phyloP scores from a whole-genome alignment of 2,888 invertebrate species.

The Melangyna quadrimaculata region DNA sequence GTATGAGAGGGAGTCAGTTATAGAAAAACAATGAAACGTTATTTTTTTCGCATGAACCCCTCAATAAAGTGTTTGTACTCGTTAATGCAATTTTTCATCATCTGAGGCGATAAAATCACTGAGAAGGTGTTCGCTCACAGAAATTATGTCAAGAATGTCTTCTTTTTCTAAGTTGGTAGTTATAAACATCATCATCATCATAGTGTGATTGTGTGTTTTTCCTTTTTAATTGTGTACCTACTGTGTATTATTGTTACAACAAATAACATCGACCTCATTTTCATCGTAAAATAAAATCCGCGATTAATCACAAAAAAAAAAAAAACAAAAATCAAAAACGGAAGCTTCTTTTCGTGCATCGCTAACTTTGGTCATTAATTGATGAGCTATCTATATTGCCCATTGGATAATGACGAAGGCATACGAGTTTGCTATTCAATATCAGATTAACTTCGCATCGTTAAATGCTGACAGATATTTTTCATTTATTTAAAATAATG shows the following conservation, averaged over 20 bases:
- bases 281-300: background rate
- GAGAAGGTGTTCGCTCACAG: constrained; percentile 37
- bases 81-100: background rate
- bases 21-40: background rate
- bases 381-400: constrained; percentile 33
- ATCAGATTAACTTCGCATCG: background rate
- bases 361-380: constrained; percentile 63
- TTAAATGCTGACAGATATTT: constrained; percentile 26
- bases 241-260: background rate
- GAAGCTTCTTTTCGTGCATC: constrained; percentile 65
- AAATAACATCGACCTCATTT: constrained; percentile 42
- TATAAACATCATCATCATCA: background rate
- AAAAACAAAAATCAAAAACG: constrained; percentile 39
- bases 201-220: background rate
- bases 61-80: background rate
- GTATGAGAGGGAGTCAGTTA: background rate
- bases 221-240: background rate
- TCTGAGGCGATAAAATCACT: constrained; percentile 9
- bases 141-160: constrained; percentile 61
- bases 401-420: constrained; percentile 17
- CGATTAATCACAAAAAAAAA: constrained; percentile 6
- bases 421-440: background rate
- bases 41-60: background rate
- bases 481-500: constrained; percentile 39
- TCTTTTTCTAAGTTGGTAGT: constrained; percentile 6